Percentiles rank a stretch among this genome's conserved stretches.
phyloP scores from a whole-genome alignment of 2,888 invertebrate genomes.

The Drosophila silvestris region DNA sequence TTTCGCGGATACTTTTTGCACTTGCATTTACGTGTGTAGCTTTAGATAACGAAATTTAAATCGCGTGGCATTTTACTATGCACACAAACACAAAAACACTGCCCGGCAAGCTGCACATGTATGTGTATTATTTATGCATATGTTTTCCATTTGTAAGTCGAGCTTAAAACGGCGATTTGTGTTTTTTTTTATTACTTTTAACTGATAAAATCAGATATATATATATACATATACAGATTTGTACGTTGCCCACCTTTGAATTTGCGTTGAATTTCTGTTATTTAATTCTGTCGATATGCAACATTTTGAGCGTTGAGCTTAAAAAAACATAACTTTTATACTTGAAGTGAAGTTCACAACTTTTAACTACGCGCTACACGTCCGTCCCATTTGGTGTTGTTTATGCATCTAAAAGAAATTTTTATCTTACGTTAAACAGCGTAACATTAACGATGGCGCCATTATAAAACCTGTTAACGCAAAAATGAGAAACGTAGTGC shows the following conservation, averaged over 20 bases:
- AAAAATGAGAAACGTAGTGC: not conserved
- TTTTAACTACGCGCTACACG: constrained; percentile 37
- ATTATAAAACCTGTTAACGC: constrained; percentile 5
- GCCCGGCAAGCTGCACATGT: constrained; percentile 37
- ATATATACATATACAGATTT: not conserved
- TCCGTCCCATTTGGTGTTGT: constrained; percentile 37
- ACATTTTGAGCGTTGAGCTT: constrained; percentile 15
- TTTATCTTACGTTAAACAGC: constrained; percentile 36
- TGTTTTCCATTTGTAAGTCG: constrained; percentile 25
- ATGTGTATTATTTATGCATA: constrained; percentile 5
- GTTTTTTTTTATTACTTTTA: not conserved
- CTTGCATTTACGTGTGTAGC: constrained; percentile 19
- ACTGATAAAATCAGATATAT: constrained; percentile 9
- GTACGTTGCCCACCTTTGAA: constrained; percentile 7
- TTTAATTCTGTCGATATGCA: constrained; percentile 2
- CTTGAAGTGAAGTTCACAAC: not conserved
- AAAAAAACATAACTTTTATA: constrained; percentile 15
- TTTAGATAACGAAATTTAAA: constrained; percentile 19
- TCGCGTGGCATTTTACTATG: constrained; percentile 26
- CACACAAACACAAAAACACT: constrained; percentile 15
- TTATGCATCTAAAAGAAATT: constrained; percentile 41
- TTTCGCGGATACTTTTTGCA: constrained; percentile 39
- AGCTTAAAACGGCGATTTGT: constrained; percentile 26
- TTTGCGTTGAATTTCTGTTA: constrained; percentile 5
- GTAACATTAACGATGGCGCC: constrained; percentile 33